Evolutionary conservation across 2,113 vertebrate species (phyloP).

Genomic region (Chionodraco myersi): DNA sequence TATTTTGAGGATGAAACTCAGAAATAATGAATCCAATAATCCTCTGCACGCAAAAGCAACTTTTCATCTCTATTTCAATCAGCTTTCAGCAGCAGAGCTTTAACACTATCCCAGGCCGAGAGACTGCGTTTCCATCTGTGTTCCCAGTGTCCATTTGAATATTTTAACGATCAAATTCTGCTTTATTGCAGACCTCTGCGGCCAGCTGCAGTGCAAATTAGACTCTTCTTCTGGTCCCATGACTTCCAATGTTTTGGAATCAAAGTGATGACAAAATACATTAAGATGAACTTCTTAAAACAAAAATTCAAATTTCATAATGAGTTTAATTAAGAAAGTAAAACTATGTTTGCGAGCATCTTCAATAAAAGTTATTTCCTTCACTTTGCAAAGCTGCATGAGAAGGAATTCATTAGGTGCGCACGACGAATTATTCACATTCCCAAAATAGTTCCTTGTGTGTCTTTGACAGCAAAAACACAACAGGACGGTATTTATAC

Average conservation of each 20-base stretch:
- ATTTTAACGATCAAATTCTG: neutral
- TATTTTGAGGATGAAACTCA: neutral
- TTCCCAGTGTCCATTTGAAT: neutral
- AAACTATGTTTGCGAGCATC: neutral
- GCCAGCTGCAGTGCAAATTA: neutral
- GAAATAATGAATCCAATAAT: neutral
- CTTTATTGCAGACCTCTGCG: neutral
- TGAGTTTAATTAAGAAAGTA: neutral
- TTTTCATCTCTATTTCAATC: neutral
- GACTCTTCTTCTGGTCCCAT: neutral
- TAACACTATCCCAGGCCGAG: neutral
- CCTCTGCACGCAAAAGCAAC: constrained; percentile 9
- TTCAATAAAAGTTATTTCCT: neutral
- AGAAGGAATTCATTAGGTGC: too few species aligned
- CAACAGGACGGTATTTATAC: neutral
- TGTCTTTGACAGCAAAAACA: neutral
- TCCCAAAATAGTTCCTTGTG: too few species aligned
- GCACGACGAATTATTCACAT: too few species aligned
- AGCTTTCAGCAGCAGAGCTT: neutral
- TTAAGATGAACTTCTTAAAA: too few species aligned
- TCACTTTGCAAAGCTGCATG: neutral
- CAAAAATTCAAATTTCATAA: too few species aligned
- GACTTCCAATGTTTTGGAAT: neutral
- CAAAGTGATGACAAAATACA: neutral
- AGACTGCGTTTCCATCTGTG: neutral